Evolutionary conservation across 2,888 invertebrate genomes (phyloP), one percentile per base, ranked within the genome.

Genomic region (Drosophila leonis): DNA sequence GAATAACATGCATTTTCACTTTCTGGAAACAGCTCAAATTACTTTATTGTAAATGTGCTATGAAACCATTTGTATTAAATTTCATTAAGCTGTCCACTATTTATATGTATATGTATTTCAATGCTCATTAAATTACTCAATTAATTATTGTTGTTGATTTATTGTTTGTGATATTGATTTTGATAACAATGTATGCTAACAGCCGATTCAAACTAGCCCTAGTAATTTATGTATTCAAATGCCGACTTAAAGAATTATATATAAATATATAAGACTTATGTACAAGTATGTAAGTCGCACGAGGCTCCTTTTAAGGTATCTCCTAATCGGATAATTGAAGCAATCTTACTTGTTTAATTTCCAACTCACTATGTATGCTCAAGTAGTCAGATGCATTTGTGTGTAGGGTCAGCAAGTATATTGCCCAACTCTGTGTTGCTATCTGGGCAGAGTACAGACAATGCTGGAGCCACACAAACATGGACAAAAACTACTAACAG

Each of bases 291-390:
- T n/a, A n/a, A n/a, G n/a, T n/a, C n/a, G n/a, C n/a, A n/a, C n/a
- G n/a, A n/a, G n/a, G n/a, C 41, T 10, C 41, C 18, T 18, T 12
- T 27, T 4, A 46, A 29, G 15, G 48, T n/a, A 29, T 8, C n/a
- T 48, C 2, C 48, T 2, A 10, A n/a, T n/a, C 10, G n/a, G 2
- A 5, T 10, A 15, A 5, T 24, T 15, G 3, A 15, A 27, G 48
- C 48, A n/a, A n/a, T 48, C n/a, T 27, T 15, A 29, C 29, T 31
- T 31, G 46, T n/a, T 8, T 29, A 15, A 29, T 15, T 39, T 13
- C 20, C 48, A 49, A 60, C 49, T 70, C 60, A 55, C 55, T 29
- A 48, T 39, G 49, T 12, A 18, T 12, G 13, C 48, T 48, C n/a
- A 29, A 29, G 10, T 29, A 29, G 29, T 29, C 48, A 29, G 29